phyloP scores from a whole-genome alignment of 2,888 invertebrate genomes.

The Leucoma salicis region DNA sequence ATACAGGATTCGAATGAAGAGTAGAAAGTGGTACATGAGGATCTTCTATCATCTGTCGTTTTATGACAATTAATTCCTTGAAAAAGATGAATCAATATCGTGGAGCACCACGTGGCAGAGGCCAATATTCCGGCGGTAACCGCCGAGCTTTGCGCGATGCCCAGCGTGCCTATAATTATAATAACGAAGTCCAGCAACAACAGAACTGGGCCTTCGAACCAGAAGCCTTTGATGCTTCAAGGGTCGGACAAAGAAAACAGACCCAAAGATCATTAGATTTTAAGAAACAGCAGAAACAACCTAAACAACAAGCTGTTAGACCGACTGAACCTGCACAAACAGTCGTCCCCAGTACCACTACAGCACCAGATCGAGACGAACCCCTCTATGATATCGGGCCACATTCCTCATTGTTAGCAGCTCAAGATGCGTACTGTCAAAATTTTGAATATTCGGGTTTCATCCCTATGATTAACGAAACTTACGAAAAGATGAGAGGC shows the following conservation, averaged over 20 bases:
- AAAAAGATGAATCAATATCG: too few species aligned
- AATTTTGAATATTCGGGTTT: conserved; percentile 17
- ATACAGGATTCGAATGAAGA: too few species aligned
- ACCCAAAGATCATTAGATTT: background rate
- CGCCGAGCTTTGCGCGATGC: background rate
- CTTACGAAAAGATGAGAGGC: conserved; percentile 1
- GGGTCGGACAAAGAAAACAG: background rate
- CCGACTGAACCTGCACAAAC: background rate
- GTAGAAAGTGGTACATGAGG: too few species aligned
- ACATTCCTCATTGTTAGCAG: conserved; percentile 10
- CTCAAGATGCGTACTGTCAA: conserved; percentile 10
- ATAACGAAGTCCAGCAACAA: background rate
- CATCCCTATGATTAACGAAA: conserved; percentile 2
- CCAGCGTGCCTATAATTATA: background rate
- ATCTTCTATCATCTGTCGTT: too few species aligned
- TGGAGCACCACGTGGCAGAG: background rate
- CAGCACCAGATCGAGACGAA: conserved; percentile 8
- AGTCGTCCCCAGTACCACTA: background rate
- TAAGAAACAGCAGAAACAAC: background rate
- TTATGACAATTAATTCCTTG: too few species aligned
- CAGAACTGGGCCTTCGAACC: background rate
- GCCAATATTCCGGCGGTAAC: conserved; percentile 1
- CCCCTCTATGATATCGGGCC: conserved; percentile 22
- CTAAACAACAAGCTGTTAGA: background rate
- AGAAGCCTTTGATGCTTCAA: background rate